Conservation (phyloP, 2,888 invertebrate species). For the Drosophila paracracens region DNA sequence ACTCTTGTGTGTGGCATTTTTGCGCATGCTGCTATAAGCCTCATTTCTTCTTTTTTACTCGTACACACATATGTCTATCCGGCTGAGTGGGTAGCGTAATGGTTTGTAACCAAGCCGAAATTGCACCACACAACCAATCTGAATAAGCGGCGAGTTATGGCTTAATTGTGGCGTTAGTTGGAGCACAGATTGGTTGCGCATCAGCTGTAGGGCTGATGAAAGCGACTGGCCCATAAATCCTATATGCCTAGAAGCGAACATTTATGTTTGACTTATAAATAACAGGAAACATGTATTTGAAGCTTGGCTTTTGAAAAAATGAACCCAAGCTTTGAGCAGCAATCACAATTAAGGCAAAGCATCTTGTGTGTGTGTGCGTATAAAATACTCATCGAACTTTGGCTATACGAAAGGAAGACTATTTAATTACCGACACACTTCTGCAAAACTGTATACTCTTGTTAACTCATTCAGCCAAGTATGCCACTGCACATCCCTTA, state of each 20-base stretch:
- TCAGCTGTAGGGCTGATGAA: not conserved
- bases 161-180: conserved; percentile 62
- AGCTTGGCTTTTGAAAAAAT: not conserved
- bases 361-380: not conserved
- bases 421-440: not conserved
- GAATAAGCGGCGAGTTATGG: conserved; percentile 60
- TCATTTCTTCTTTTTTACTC: conserved; percentile 40
- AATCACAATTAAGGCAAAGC: not conserved
- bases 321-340: not conserved
- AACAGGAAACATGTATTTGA: not conserved
- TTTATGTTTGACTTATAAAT: conserved; percentile 8
- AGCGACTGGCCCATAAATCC: not conserved
- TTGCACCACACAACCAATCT: conserved; percentile 45
- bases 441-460: conserved; percentile 3
- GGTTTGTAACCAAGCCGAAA: conserved; percentile 69
- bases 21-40: conserved; percentile 64
- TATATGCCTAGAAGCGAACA: not conserved
- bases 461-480: conserved; percentile 9
- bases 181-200: conserved; percentile 2
- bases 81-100: conserved; percentile 53
- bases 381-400: not conserved
- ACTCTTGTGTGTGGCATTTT: conserved; percentile 55
- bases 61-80: conserved; percentile 18
- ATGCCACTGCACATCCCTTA: conserved; percentile 23
- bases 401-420: not conserved